phyloP scores from a whole-genome alignment of 2,113 vertebrate species.

The Phaethornis superciliosus region DNA sequence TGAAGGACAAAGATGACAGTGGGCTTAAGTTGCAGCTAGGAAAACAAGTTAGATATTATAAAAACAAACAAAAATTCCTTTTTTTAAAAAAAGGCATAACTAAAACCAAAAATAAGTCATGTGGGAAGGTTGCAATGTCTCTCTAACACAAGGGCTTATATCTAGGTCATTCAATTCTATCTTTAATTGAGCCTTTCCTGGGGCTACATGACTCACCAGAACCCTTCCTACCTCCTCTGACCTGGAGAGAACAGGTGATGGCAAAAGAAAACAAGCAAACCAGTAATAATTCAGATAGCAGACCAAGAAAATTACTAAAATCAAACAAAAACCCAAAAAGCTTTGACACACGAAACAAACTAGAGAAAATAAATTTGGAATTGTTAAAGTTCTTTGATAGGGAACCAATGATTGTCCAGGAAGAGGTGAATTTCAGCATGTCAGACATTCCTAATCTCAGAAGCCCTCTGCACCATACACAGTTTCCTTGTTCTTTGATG shows the following conservation, averaged over 20 bases:
- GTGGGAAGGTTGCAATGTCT: neutral
- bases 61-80: neutral
- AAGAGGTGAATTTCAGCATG: neutral
- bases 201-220: conserved; percentile 59
- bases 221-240: neutral
- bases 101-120: neutral
- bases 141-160: conserved; percentile 22
- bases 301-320: neutral
- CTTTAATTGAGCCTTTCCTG: conserved; percentile 51
- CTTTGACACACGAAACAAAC: neutral
- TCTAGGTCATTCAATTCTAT: conserved; percentile 29
- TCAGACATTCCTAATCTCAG: neutral
- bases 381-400: neutral
- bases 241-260: neutral
- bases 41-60: neutral
- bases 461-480: neutral
- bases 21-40: neutral
- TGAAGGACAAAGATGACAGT: neutral
- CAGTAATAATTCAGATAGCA: neutral
- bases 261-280: neutral
- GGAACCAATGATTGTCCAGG: neutral
- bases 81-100: neutral
- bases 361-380: neutral
- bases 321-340: neutral
- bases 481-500: neutral